Evolutionary conservation across 2,888 invertebrate species (phyloP).

Genomic region (Papilio demoleus): DNA sequence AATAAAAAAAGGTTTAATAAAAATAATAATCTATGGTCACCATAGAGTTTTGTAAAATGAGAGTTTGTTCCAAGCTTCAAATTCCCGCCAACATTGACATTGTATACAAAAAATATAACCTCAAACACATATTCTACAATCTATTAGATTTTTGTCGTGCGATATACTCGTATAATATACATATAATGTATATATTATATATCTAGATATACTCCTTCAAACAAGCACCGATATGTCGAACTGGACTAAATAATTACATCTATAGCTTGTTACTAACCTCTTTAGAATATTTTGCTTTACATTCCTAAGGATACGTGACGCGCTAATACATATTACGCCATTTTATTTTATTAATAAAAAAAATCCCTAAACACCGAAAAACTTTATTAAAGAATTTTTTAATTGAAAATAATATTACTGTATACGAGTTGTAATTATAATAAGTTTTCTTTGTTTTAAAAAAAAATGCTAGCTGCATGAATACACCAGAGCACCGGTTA

Average conservation of each 20-base stretch:
- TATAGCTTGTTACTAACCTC: conserved; percentile 55
- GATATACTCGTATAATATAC: conserved; percentile 53
- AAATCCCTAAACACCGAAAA: not conserved
- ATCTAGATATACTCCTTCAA: conserved; percentile 72
- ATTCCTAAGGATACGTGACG: conserved; percentile 70
- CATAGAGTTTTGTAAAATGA: conserved; percentile 31
- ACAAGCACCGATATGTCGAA: conserved; percentile 82
- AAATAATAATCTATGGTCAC: conserved; percentile 22
- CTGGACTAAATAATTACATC: conserved; percentile 70
- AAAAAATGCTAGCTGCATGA: no score
- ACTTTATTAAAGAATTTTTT: no score
- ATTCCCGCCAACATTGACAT: conserved; percentile 18
- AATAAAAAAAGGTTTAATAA: not conserved
- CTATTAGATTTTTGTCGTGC: conserved; percentile 60
- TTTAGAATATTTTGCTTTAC: conserved; percentile 75
- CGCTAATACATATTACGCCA: conserved; percentile 19
- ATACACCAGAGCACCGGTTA: no score
- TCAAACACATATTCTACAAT: conserved; percentile 50
- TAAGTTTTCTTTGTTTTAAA: no score
- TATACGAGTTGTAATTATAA: not conserved
- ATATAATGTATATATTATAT: conserved; percentile 48
- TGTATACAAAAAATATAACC: conserved; percentile 50
- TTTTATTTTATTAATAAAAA: conserved; percentile 19
- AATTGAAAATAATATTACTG: not conserved
- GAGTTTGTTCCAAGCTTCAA: not conserved